Evolutionary conservation across 2,797 vertebrate species (phyloP), one percentile per base, ranked within the genome.

Genomic region (Parambassis ranga): DNA sequence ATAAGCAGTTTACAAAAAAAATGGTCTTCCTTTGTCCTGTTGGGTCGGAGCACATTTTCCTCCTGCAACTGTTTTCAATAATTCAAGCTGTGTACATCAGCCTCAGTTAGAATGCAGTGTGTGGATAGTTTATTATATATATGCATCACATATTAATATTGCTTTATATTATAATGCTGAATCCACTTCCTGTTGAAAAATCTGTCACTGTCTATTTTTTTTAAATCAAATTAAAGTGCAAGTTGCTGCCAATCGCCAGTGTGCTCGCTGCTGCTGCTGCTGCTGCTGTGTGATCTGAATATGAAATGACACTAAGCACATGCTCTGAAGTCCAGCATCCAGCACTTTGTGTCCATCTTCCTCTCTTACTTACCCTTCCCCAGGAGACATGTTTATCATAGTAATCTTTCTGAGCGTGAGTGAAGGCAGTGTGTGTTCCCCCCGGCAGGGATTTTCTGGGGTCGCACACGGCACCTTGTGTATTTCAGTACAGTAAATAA

Each of bases 201-300:
- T 28, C 11, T 0, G 10, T 24, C 23, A 6, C 1, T 8, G 6
- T 48, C 18, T 66, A 3, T 64, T 53, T 66, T 59, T 73, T 64
- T 55, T 44, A 47, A 71, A 76, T 76, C 39, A 44, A 73, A 67
- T 65, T 33, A 50, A 46, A 73, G 31, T 19, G 6, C 42, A 46
- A 15, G 35, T 7, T 47, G 16, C 37, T 50, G 56, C 55, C 55
- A 66, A 47, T 78, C 13, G 6, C 13, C 20, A n/a, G n/a, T n/a
- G 23, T 4, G 43, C 39, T 59, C 4, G 2, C 55, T 42, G 61
- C 41, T 18, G 20, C 50, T 27, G 2, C n/a, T n/a, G n/a, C n/a
- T n/a, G n/a, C n/a, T n/a, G n/a, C n/a, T 47, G 47, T 64, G 67
- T 80, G 76, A 63, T 59, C 47, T 75, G 79, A 78, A 85, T 87